These are phyloP conservation scores for Scomber colias DNA, from an alignment of 2,113 vertebrate genomes.

Conservation along the genomic window DNA sequence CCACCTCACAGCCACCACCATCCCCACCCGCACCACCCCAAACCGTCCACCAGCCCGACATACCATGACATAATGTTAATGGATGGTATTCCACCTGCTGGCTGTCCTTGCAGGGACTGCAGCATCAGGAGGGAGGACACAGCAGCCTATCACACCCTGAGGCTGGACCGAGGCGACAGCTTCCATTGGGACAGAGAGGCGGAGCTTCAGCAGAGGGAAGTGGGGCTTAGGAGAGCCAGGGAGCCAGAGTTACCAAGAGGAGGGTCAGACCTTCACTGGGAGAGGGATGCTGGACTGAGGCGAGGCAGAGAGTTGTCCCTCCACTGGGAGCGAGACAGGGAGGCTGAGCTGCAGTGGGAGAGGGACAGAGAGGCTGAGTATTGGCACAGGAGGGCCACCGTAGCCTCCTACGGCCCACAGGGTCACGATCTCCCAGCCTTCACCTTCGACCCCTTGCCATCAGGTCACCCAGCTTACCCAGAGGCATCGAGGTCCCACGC, in stretches of 20 bases:
- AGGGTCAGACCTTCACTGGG: slow-evolving; percentile 80
- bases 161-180: slow-evolving; percentile 82
- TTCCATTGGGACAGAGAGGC: slow-evolving; percentile 82
- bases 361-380: slow-evolving; percentile 84
- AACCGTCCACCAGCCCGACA: slow-evolving; percentile 74
- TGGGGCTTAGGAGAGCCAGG: slow-evolving; percentile 73
- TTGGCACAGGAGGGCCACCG: slow-evolving; percentile 83
- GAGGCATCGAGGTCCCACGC: slow-evolving; percentile 80
- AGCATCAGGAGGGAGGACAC: slow-evolving; percentile 83
- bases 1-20: slow-evolving; percentile 73
- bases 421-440: slow-evolving; percentile 82
- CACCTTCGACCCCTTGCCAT: slow-evolving; percentile 84
- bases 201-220: slow-evolving; percentile 83
- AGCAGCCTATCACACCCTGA: slow-evolving; percentile 81
- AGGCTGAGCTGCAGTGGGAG: slow-evolving; percentile 85
- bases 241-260: slow-evolving; percentile 73
- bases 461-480: slow-evolving; percentile 84
- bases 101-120: slow-evolving; percentile 88
- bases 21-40: slow-evolving; percentile 73
- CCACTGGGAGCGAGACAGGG: slow-evolving; percentile 85
- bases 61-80: slow-evolving; percentile 89
- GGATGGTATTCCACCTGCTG: slow-evolving; percentile 80
- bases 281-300: slow-evolving; percentile 75
- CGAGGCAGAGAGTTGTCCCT: slow-evolving; percentile 81
- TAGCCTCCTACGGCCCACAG: slow-evolving; percentile 82